Evolutionary conservation across 2,113 vertebrate species (phyloP).

Genomic region (Peucedramus taeniatus): DNA sequence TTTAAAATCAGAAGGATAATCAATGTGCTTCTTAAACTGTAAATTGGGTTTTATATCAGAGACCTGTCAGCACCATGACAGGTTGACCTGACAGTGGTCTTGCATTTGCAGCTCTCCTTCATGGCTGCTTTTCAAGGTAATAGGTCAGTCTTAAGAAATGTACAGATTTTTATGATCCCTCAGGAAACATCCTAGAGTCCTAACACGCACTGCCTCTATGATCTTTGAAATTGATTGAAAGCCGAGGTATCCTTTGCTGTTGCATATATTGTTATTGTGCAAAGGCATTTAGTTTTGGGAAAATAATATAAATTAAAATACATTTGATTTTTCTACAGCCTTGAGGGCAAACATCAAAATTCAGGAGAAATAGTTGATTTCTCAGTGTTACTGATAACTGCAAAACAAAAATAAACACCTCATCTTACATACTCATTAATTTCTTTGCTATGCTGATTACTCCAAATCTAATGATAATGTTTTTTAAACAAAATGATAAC

Average conservation of each 20-base stretch:
- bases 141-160: constrained; percentile 66
- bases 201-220: constrained; percentile 68
- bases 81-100: constrained; percentile 65
- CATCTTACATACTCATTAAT: background rate
- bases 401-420: background rate
- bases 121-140: constrained; percentile 72
- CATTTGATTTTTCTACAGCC: constrained; percentile 30
- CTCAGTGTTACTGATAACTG: background rate
- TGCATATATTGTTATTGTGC: constrained; percentile 64
- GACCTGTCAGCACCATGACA: constrained; percentile 68
- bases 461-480: background rate
- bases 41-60: constrained; percentile 84
- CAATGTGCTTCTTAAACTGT: constrained; percentile 79
- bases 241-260: constrained; percentile 50
- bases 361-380: background rate
- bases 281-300: constrained; percentile 64
- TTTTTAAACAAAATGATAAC: background rate
- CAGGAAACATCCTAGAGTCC: constrained; percentile 55
- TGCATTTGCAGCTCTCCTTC: constrained; percentile 64
- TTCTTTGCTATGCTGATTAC: background rate
- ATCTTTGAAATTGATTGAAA: constrained; percentile 64
- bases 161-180: constrained; percentile 52
- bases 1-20: constrained; percentile 81
- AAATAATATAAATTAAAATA: constrained; percentile 55
- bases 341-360: background rate